phyloP scores from a whole-genome alignment of 35 echinoderm and acorn worm genomes.

The Lytechinus variegatus region DNA sequence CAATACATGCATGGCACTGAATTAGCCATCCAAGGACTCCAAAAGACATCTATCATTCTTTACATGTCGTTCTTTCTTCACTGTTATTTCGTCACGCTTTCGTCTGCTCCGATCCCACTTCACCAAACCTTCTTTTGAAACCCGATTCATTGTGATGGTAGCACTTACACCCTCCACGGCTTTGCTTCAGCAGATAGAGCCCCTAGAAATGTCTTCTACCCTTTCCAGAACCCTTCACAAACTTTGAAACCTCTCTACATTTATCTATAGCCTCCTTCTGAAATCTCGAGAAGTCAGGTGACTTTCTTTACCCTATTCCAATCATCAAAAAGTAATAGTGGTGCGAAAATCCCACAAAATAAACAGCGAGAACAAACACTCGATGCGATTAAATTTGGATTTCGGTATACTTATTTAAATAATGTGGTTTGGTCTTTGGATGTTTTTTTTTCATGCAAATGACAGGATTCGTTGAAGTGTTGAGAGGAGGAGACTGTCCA shows the following conservation, averaged over 20 bases:
- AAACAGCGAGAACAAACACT: neutral
- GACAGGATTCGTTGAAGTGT: neutral
- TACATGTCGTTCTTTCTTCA: neutral
- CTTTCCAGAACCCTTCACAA: neutral
- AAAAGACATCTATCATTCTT: neutral
- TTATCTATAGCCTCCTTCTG: neutral
- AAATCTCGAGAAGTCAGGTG: neutral
- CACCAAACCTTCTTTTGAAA: neutral
- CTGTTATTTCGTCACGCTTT: neutral
- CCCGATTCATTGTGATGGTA: neutral
- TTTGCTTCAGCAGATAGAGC: neutral
- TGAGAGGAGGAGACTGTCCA: neutral
- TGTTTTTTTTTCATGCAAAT: neutral
- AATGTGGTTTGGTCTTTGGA: neutral
- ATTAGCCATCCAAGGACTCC: neutral
- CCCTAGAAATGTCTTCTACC: neutral
- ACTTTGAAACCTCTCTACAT: neutral
- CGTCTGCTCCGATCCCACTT: neutral
- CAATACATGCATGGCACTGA: neutral
- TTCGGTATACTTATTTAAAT: slow-evolving; percentile 16
- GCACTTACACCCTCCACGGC: neutral
- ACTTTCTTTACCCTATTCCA: neutral
- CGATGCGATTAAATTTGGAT: neutral
- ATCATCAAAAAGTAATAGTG: neutral
- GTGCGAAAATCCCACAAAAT: slow-evolving; percentile 10